These are phyloP conservation scores for Muraenolepis orangiensis DNA, from an alignment of 2,797 vertebrate genomes.

Conservation along the genomic window DNA sequence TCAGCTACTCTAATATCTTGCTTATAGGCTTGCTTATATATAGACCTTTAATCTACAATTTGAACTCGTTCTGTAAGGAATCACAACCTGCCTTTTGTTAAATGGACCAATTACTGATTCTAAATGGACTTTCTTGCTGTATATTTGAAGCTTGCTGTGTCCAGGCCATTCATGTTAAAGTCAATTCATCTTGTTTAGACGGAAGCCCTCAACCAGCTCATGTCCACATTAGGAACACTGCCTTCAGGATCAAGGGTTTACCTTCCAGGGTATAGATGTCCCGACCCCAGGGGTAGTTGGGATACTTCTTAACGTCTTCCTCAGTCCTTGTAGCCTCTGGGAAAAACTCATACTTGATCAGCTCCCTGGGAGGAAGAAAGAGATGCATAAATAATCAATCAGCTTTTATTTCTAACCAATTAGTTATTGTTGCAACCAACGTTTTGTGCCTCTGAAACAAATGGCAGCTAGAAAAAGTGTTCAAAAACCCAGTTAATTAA, in stretches of 20 bases:
- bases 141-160: neutral
- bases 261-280: constrained; percentile 97
- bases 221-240: neutral
- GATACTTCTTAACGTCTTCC: constrained; percentile 88
- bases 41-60: too few species aligned
- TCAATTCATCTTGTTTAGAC: neutral
- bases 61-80: too few species aligned
- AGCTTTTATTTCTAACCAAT: neutral
- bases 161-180: neutral
- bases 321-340: constrained; percentile 94
- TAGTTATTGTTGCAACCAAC: neutral
- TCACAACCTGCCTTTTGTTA: too few species aligned
- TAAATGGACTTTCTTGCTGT: too few species aligned
- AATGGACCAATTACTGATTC: too few species aligned
- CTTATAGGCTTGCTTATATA: too few species aligned
- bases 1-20: neutral
- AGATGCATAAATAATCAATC: neutral
- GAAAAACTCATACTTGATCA: constrained; percentile 99
- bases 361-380: constrained; percentile 75
- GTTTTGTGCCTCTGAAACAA: neutral
- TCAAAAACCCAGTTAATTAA: too few species aligned
- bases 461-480: too few species aligned
- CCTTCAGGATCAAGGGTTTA: constrained; percentile 47
- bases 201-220: neutral
- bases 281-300: constrained; percentile 92